phyloP scores from a whole-genome alignment of 2,888 invertebrate species.

The Altica lythri region DNA sequence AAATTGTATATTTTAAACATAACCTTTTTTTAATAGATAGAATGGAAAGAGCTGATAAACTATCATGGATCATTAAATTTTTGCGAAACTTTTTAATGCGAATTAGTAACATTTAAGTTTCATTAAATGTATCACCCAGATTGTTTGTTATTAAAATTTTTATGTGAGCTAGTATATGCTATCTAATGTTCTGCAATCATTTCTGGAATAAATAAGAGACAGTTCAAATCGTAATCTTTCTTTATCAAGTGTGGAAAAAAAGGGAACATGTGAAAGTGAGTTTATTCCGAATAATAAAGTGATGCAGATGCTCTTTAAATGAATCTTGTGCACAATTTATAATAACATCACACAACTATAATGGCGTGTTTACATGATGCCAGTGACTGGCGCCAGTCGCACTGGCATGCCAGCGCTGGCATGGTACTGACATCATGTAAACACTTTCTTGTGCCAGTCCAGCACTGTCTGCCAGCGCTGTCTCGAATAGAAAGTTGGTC shows the following conservation, averaged over 20 bases:
- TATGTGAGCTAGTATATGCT: constrained; percentile 34
- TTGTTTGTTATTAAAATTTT: background rate
- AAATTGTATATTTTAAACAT: background rate
- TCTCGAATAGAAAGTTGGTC: too few species aligned
- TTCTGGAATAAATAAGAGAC: constrained; percentile 38
- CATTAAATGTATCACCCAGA: background rate
- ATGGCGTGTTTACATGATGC: too few species aligned
- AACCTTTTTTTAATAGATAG: background rate
- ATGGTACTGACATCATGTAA: too few species aligned
- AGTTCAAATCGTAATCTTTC: constrained; percentile 41
- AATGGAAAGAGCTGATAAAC: background rate
- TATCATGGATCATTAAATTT: background rate
- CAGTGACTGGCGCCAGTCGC: too few species aligned
- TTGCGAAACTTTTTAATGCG: background rate
- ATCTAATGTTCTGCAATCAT: constrained; percentile 34
- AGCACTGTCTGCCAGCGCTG: too few species aligned
- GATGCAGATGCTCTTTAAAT: constrained; percentile 38
- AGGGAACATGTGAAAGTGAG: constrained; percentile 22
- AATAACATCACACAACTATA: constrained; percentile 42
- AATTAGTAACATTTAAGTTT: background rate
- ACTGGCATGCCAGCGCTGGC: too few species aligned
- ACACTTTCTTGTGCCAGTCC: too few species aligned
- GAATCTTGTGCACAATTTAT: constrained; percentile 36
- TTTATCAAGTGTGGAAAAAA: constrained; percentile 38
- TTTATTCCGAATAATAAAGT: constrained; percentile 36